These are phyloP conservation scores for Entomobrya proxima DNA, from an alignment of 2,888 invertebrate species.

Conservation along the genomic window DNA sequence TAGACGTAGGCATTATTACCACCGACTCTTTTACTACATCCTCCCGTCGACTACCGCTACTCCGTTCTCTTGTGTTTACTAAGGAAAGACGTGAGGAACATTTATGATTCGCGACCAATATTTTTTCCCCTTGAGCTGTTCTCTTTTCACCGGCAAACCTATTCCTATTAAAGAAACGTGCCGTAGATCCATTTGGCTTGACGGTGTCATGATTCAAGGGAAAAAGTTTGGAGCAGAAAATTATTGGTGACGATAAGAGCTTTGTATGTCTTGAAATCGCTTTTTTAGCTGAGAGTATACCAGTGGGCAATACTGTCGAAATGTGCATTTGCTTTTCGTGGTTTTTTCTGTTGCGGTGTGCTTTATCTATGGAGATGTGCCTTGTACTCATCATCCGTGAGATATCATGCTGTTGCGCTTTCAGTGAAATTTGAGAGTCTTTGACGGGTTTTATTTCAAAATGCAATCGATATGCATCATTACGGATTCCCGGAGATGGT, in stretches of 20 bases:
- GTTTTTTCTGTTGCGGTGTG: not conserved
- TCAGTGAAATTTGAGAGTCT: not conserved
- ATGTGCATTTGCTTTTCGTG: not conserved
- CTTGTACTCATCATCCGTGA: not conserved
- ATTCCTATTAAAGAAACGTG: conserved; percentile 21
- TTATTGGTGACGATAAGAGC: not conserved
- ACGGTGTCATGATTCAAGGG: not conserved
- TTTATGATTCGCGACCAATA: not conserved
- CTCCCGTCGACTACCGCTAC: not conserved
- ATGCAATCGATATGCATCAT: not conserved
- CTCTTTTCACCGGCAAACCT: conserved; percentile 9
- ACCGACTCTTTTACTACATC: not conserved
- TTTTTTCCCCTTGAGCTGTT: conserved; percentile 41
- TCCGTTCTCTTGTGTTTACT: not conserved
- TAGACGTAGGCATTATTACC: not conserved
- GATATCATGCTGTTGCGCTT: not conserved
- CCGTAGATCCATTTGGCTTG: not conserved
- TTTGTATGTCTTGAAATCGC: not conserved
- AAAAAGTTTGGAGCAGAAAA: not conserved
- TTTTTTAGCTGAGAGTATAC: not conserved
- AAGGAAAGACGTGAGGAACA: conserved; percentile 14
- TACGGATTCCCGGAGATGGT: not conserved
- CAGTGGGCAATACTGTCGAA: not conserved
- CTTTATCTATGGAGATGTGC: not conserved
- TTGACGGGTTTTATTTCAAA: not conserved